Base-by-base conservation (phyloP, 1,140 invertebrate species). In the Nautilus pompilius region DNA sequence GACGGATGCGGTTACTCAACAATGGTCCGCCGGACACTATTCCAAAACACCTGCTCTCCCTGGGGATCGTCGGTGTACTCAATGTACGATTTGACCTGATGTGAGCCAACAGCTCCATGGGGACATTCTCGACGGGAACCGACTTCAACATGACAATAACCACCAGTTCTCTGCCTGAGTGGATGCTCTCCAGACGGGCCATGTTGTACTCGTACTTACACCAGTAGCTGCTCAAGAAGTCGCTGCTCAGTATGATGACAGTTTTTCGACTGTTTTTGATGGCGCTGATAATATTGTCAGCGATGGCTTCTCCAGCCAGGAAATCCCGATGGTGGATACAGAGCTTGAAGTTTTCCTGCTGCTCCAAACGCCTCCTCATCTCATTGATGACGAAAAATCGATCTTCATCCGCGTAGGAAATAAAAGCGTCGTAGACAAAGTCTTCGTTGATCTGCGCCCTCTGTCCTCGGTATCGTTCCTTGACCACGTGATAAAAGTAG, bases 221-320 rank as follows among this genome's bases (percentile, higher is more conserved):
- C 88, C 88, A 90, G 29, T 88, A 84, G n/a, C 87, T 89, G 61
- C 84, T 84, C 0, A 86, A 82, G 75, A 89, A 89, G 51, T 82
- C 80, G 65, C 87, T 83, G 58, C 86, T 88, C 34, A 90, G 82
- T 15, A 90, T 75, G 33, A 89, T 76, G 36, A 90, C 76, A 13
- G 87, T 86, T 76, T 86, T 87, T 48, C 85, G 83, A 72, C 88
- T 88, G 48, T 84, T 80, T 22, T 85, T 81, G 49, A 89, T 85
- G 66, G 86, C 85, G 49, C 82, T 82, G 20, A 88, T 73, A 51
- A 89, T 86, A 63, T 85, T 85, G 67, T 88, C 86, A 0, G 86
- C 86, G 53, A 89, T 88, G 24, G 63, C 34, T 8, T 66, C 67
- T 8, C 74, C 74, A 24, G 71, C 66, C n/a, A 68, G 30, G 57